A percentile compares a stretch with the other conserved stretches of the same genome.
These are phyloP conservation scores for Leptonema lineaticorne DNA, from an alignment of 1,140 invertebrate genomes.

Conservation along the genomic window DNA sequence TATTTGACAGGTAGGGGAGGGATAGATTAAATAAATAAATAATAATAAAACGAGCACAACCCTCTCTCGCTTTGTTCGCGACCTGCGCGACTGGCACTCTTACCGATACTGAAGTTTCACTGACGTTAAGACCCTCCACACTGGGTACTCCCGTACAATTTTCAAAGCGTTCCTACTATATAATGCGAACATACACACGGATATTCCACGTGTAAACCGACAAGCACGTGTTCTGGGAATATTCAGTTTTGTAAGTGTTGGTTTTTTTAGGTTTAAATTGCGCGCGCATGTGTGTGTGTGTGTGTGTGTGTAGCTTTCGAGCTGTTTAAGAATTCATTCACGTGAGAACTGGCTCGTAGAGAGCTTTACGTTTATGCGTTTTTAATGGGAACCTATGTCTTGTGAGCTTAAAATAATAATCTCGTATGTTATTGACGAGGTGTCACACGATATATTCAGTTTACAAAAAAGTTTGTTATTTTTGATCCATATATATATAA, in stretches of 20 bases:
- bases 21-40: too few species aligned
- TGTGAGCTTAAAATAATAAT: background rate
- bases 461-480: too few species aligned
- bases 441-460: background rate
- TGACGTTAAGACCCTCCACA: background rate
- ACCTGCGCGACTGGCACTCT: background rate
- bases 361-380: constrained; percentile 11
- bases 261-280: too few species aligned
- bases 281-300: background rate
- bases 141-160: background rate
- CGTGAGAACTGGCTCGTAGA: constrained; percentile 4
- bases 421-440: background rate
- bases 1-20: too few species aligned
- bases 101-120: background rate
- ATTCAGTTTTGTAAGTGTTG: too few species aligned
- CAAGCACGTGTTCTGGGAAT: too few species aligned
- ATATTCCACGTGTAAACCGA: too few species aligned
- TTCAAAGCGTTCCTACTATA: background rate
- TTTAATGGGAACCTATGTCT: background rate
- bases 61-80: background rate
- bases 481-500: too few species aligned
- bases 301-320: background rate
- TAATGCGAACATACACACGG: too few species aligned
- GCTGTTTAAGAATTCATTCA: background rate
- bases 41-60: background rate